A percentile compares a stretch with the other conserved stretches of the same genome.
These are phyloP conservation scores for Plagodis pulveraria DNA, from an alignment of 2,888 invertebrate genomes.

Conservation along the genomic window DNA sequence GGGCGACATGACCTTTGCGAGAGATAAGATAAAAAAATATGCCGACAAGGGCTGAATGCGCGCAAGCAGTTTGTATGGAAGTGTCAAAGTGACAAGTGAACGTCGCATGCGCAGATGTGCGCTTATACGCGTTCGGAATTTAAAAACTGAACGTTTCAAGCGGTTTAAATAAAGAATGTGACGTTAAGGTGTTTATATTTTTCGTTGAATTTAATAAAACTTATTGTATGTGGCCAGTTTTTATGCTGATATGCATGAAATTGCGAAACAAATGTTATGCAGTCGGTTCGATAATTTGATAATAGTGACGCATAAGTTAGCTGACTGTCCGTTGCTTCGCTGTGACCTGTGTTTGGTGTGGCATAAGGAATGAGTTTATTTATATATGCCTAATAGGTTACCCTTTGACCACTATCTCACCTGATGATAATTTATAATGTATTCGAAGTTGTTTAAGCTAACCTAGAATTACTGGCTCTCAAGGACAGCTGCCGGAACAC, in stretches of 20 bases:
- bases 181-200: slow-evolving; percentile 8
- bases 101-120: slow-evolving; percentile 66
- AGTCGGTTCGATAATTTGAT: too few relatives aligned
- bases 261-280: not conserved
- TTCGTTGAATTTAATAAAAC: slow-evolving; percentile 22
- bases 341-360: too few relatives aligned
- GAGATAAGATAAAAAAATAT: slow-evolving; percentile 30
- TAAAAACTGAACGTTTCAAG: slow-evolving; percentile 46
- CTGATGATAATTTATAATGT: too few relatives aligned
- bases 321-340: too few relatives aligned
- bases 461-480: too few relatives aligned
- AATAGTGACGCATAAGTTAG: too few relatives aligned
- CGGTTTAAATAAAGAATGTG: slow-evolving; percentile 39
- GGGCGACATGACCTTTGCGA: slow-evolving; percentile 33
- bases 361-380: too few relatives aligned
- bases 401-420: too few relatives aligned
- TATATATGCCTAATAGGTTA: too few relatives aligned
- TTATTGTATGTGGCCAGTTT: slow-evolving; percentile 3
- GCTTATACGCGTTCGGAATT: slow-evolving; percentile 56
- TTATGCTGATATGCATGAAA: slow-evolving; percentile 3
- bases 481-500: too few relatives aligned
- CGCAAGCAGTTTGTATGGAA: slow-evolving; percentile 65
- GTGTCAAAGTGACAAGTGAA: slow-evolving; percentile 75
- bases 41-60: slow-evolving; percentile 48
- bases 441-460: too few relatives aligned